A percentile compares a stretch with the other conserved stretches of the same genome.
Evolutionary conservation across 2,797 vertebrate species (phyloP).

Genomic region (Hypotaenidia okinawae): DNA sequence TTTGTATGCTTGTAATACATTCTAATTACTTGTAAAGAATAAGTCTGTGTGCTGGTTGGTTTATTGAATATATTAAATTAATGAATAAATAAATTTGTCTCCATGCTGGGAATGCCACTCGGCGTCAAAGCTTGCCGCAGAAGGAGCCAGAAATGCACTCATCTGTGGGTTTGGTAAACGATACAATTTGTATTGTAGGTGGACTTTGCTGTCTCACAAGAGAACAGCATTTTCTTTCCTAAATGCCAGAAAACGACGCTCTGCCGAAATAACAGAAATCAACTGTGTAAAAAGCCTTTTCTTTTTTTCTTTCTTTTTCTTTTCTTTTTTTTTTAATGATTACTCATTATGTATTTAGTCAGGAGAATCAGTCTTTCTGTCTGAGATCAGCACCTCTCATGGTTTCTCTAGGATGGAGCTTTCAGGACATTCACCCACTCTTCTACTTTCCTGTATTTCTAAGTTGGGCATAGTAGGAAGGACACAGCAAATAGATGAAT

Average conservation of each 20-base stretch:
- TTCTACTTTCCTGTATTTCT: not conserved
- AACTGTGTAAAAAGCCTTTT: not conserved
- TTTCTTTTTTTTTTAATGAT: too few relatives aligned
- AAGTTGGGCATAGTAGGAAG: not conserved
- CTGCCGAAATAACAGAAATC: not conserved
- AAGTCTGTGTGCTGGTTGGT: slow-evolving; percentile 71
- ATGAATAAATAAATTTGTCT: slow-evolving; percentile 70
- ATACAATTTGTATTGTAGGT: not conserved
- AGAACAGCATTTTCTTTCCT: not conserved
- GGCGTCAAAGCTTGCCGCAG: slow-evolving; percentile 7
- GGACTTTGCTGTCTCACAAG: not conserved
- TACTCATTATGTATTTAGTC: not conserved
- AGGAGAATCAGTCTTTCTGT: not conserved
- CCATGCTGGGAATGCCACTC: slow-evolving; percentile 23
- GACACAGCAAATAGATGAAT: not conserved
- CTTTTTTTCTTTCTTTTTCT: not conserved
- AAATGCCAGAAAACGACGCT: not conserved
- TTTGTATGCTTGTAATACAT: slow-evolving; percentile 81
- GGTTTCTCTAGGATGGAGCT: not conserved
- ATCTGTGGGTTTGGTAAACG: not conserved
- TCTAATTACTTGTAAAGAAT: slow-evolving; percentile 77
- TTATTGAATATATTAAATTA: slow-evolving; percentile 77
- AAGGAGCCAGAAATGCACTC: slow-evolving; percentile 17
- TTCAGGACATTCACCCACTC: not conserved
- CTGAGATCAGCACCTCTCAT: not conserved